Conservation (phyloP, 1,140 invertebrate species). For the Drosophila pseudoananassae region DNA sequence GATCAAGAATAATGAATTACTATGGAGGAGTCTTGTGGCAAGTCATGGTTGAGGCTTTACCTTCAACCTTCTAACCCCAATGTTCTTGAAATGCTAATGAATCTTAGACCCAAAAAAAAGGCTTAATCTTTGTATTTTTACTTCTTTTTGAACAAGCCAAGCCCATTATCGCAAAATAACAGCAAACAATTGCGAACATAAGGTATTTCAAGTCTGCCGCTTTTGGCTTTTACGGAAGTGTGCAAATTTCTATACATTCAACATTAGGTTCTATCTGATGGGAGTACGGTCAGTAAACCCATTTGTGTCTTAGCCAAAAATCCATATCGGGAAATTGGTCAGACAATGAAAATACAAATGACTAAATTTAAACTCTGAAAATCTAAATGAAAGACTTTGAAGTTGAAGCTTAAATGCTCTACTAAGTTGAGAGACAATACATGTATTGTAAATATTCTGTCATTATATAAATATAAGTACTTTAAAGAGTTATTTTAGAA, state of each 20-base stretch:
- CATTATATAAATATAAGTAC: not conserved
- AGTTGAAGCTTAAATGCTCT: not conserved
- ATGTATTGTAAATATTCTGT: no score
- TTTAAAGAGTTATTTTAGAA: not conserved
- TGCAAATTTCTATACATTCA: conserved; percentile 44
- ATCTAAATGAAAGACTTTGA: not conserved
- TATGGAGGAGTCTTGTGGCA: not conserved
- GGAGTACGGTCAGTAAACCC: conserved; percentile 70
- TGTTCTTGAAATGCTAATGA: conserved; percentile 59
- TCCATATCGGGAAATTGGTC: conserved; percentile 59
- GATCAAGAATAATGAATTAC: conserved; percentile 11
- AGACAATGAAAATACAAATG: conserved; percentile 16
- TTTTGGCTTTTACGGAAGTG: conserved; percentile 58
- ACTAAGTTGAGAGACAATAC: not conserved
- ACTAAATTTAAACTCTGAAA: conserved; percentile 20
- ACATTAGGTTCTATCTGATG: conserved; percentile 23
- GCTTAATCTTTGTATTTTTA: conserved; percentile 42
- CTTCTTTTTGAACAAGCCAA: conserved; percentile 33
- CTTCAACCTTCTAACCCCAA: conserved; percentile 46
- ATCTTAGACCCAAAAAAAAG: conserved; percentile 20
- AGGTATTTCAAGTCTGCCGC: conserved; percentile 69
- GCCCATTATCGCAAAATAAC: conserved; percentile 49
- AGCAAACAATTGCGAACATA: conserved; percentile 40
- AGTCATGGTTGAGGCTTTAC: conserved; percentile 21
- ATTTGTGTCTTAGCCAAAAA: conserved; percentile 33